Conservation (phyloP, 1,140 invertebrate genomes). For the Aricia agestis region DNA sequence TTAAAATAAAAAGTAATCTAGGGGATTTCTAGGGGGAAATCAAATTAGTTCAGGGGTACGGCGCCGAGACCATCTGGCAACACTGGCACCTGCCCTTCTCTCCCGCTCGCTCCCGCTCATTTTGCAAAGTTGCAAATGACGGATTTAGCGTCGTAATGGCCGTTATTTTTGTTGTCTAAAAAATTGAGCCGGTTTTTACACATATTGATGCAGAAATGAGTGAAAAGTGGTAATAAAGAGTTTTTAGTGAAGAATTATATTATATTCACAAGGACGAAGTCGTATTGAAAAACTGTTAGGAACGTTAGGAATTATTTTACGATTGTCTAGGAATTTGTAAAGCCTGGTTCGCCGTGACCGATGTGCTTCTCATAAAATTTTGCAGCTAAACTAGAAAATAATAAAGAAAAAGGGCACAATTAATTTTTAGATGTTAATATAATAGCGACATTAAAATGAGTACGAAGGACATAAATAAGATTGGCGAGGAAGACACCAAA, state of each 20-base stretch:
- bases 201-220: background rate
- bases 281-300: no score
- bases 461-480: conserved; percentile 57
- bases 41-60: no score
- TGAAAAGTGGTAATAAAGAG: background rate
- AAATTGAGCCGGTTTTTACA: background rate
- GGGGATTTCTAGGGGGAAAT: no score
- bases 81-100: no score
- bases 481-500: conserved; percentile 70
- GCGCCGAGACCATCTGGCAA: no score
- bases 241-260: background rate
- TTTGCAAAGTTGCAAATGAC: no score
- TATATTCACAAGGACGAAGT: no score
- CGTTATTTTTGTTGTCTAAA: conserved; percentile 13
- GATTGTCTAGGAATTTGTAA: background rate
- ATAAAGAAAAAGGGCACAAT: background rate
- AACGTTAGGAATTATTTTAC: no score
- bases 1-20: no score
- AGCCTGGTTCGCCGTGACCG: background rate
- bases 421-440: background rate
- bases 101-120: background rate
- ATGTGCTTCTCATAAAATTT: background rate
- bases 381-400: background rate
- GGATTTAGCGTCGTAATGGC: background rate
- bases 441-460: conserved; percentile 42